Evolutionary conservation across 2,113 vertebrate species (phyloP), one percentile per base, ranked within the genome.

Genomic region (Ammodytes marinus): DNA sequence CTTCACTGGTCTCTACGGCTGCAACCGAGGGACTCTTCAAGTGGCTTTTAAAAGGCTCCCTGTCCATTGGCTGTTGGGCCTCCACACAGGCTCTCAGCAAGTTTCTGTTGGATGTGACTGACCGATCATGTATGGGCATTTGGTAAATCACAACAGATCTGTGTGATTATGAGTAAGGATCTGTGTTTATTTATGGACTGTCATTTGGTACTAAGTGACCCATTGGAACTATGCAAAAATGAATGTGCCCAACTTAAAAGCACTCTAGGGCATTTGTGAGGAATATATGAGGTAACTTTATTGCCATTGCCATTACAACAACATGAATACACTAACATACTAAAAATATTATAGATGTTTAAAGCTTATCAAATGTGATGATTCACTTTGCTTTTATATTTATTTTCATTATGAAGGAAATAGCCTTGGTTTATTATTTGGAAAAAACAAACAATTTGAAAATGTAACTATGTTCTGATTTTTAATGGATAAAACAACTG

Each of bases 51-150:
- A 95, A 94, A 68, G 88, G 83, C 4, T 82, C 63, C 45, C 75
- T 93, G 86, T 80, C 85, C 12, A 19, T 94, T 35, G 95, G 95
- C 15, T 95, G 94, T 60, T 94, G 91, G 92, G 85, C 84, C 8
- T 94, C 92, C 11, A 87, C 86, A 15, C 70, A 2, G 59, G 94
- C 92, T 27, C 92, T 95, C 1, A 17, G 59, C 13, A 89, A 47
- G 53, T 94, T 93, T 77, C 85, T 93, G 43, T 81, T 89, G 82
- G 93, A 96, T 61, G 78, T 95, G 19, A 93, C 74, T 68, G 89
- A 91, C 4, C 37, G 3, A 61, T 76, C 13, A 66, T 61, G 58
- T 35, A 63, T 63, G 15, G 42, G 14, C 49, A 61, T 90, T 58
- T 69, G 63, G 42, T 79, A 52, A 67, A 80, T 63, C 9, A 19